These are phyloP conservation scores for Lytechinus variegatus DNA, from an alignment of 35 echinoderm and acorn worm species.

Conservation along the genomic window DNA sequence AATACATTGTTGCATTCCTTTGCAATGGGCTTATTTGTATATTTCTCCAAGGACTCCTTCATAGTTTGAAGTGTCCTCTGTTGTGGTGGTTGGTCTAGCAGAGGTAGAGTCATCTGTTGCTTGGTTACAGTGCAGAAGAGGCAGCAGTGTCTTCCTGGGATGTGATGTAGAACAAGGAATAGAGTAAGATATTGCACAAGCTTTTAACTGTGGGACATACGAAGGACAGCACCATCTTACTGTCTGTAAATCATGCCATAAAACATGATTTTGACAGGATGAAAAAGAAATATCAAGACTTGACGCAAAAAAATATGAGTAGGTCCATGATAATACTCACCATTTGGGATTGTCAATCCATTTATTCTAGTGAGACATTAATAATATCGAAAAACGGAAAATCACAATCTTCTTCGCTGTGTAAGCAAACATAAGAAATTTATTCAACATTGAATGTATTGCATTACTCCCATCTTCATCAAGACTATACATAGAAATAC, in stretches of 20 bases:
- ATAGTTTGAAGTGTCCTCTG: background rate
- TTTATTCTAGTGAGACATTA: constrained; percentile 40
- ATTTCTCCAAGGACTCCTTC: background rate
- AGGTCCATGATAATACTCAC: background rate
- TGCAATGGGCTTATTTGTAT: background rate
- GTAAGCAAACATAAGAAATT: background rate
- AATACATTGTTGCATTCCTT: background rate
- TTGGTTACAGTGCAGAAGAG: background rate
- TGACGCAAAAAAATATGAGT: no score
- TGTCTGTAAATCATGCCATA: background rate
- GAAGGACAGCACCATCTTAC: background rate
- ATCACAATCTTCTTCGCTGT: constrained; percentile 23
- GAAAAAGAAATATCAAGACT: no score
- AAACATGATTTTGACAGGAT: background rate
- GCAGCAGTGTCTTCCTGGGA: background rate
- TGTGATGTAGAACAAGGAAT: background rate
- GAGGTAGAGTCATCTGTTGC: background rate
- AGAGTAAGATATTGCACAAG: background rate
- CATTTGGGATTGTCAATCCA: constrained; percentile 50
- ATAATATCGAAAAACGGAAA: constrained; percentile 53
- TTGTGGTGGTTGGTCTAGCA: background rate
- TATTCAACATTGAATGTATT: background rate
- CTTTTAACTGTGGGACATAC: background rate
- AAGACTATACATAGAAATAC: no score
- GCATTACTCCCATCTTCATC: no score